Base-by-base conservation (phyloP, 2,888 invertebrate species). In the Epistrophe grossulariae region DNA sequence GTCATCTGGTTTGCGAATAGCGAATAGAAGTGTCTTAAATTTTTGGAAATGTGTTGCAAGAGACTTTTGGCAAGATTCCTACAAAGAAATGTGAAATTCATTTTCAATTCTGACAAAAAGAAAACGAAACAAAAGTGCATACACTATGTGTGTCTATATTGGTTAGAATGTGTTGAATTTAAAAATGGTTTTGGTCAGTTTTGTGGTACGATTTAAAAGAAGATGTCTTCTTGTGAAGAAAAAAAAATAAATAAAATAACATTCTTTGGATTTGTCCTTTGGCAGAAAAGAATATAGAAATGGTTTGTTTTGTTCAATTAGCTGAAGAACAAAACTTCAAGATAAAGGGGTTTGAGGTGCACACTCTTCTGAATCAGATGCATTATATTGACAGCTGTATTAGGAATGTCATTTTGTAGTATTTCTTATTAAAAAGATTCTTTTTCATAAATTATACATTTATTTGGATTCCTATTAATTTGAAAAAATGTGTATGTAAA, bases 11-110 rank as follows among this genome's bases (percentile, higher is more conserved):
- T 43, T 57, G 64, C 19, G 73, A 74, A 38, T 50, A 50, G 28
- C 55, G 28, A 55, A 48, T n/a, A 74, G 68, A 74, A 87, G 85
- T 87, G 85, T 85, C 59, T 85, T 78, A 78, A 78, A 85, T 85
- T 71, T 73, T 78, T 70, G 43, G 28, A 85, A 74, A 82, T 82
- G 74, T 85, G 82, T 85, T 79, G 79, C 73, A 45, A 35, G 19
- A 48, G 59, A 79, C n/a, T 55, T 87, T 87, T 87, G 85, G 85
- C 85, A 87, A 83, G 13, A 38, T 79, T 82, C 83, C 85, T 50
- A 76, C 38, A 59, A 50, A 50, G 35, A 68, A 64, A 52, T 59
- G n/a, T 64, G 38, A 74, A 38, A 82, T 82, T 70, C 68, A 74
- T 84, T 77, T 38, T 7, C 7, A 24, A 35, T 64, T 19, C 40